Percentiles rank a stretch among this genome's conserved stretches.
Conservation (phyloP, 2,888 invertebrate genomes). For the Ernsta delagoae region DNA sequence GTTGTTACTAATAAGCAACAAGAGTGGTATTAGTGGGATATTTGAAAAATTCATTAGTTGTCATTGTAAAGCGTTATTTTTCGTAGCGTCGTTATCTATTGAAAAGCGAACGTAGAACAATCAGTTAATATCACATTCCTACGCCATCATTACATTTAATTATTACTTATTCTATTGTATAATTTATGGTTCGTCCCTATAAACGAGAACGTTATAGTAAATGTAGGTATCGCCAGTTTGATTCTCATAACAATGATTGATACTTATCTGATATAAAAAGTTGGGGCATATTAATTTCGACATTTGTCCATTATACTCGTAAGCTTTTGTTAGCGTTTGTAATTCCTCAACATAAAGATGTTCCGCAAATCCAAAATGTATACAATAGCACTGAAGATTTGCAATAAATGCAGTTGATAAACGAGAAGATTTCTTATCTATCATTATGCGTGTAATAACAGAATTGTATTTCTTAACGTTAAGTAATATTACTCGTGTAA, state of each 20-base stretch:
- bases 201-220: too few relatives aligned
- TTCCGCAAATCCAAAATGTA: constrained; percentile 6
- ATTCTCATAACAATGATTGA: too few relatives aligned
- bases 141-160: too few relatives aligned
- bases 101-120: too few relatives aligned
- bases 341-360: not conserved
- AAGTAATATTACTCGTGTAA: not conserved
- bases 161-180: too few relatives aligned
- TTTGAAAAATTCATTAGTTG: not conserved
- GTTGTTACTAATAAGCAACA: too few relatives aligned
- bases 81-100: not conserved
- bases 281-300: not conserved
- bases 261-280: not conserved
- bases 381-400: not conserved
- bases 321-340: not conserved
- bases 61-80: not conserved
- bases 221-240: too few relatives aligned
- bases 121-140: too few relatives aligned
- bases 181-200: too few relatives aligned
- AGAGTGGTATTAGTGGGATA: not conserved
- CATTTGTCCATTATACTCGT: not conserved
- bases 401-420: constrained; percentile 5
- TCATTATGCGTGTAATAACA: constrained; percentile 3
- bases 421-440: constrained; percentile 16
- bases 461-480: constrained; percentile 11